Evolutionary conservation across 2,888 invertebrate genomes (phyloP).

Genomic region (Euphydryas editha): DNA sequence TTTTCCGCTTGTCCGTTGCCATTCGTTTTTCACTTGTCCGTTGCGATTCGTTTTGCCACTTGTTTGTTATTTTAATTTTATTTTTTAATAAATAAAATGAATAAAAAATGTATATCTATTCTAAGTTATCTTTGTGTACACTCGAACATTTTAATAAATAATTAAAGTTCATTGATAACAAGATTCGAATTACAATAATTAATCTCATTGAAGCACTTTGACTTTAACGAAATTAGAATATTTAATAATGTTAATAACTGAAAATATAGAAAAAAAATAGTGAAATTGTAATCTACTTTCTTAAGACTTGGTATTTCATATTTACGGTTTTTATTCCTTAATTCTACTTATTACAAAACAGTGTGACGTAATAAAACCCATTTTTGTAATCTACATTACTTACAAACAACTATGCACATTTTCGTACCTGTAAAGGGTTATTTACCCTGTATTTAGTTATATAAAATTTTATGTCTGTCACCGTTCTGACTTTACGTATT

Average conservation of each 20-base stretch:
- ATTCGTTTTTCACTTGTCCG: too few relatives aligned
- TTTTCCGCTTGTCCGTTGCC: too few relatives aligned
- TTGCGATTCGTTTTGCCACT: too few relatives aligned
- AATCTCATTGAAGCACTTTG: neutral
- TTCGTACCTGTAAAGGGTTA: neutral
- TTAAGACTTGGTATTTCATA: conserved; percentile 46
- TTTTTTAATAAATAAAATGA: too few relatives aligned
- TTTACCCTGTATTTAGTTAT: neutral
- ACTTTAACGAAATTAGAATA: neutral
- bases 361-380: conserved; percentile 54
- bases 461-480: neutral
- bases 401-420: conserved; percentile 20
- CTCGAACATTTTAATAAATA: too few relatives aligned
- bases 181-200: too few relatives aligned
- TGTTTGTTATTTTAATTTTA: too few relatives aligned
- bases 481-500: too few relatives aligned
- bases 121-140: too few relatives aligned
- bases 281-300: conserved; percentile 36
- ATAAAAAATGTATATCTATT: too few relatives aligned
- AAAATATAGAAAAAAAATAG: conserved; percentile 10
- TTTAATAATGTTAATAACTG: neutral
- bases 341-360: conserved; percentile 59
- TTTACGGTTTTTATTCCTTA: conserved; percentile 58
- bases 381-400: conserved; percentile 46
- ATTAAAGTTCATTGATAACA: too few relatives aligned